These are phyloP conservation scores for Camponotus fellah DNA, from an alignment of 2,888 invertebrate genomes.

Conservation along the genomic window DNA sequence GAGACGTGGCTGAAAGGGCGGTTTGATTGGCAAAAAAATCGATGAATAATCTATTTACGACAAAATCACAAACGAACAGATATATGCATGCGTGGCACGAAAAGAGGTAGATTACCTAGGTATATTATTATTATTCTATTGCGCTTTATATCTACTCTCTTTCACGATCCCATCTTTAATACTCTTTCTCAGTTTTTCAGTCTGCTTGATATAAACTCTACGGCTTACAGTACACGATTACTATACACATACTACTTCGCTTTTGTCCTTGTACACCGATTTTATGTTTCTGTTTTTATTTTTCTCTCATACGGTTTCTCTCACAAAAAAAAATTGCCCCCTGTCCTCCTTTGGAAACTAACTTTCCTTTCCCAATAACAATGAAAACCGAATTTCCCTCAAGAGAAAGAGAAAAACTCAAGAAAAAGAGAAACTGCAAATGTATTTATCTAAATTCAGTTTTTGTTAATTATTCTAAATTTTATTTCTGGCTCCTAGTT, in stretches of 20 bases:
- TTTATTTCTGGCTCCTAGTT: conserved; percentile 22
- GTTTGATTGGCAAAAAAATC: conserved; percentile 61
- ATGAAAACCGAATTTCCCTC: conserved; percentile 19
- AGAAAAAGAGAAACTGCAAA: not conserved
- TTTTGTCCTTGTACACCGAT: conserved; percentile 59
- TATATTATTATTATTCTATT: conserved; percentile 73
- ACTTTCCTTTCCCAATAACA: conserved; percentile 27
- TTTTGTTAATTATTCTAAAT: not conserved
- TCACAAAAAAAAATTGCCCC: conserved; percentile 21
- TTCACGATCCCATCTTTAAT: conserved; percentile 63
- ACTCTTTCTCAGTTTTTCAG: conserved; percentile 58
- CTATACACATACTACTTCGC: conserved; percentile 45
- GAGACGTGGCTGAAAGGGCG: conserved; percentile 63
- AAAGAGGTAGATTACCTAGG: conserved; percentile 79
- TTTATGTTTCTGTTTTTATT: conserved; percentile 49
- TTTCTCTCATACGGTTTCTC: conserved; percentile 27
- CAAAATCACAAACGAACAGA: conserved; percentile 64
- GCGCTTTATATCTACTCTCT: conserved; percentile 70
- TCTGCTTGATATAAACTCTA: conserved; percentile 62
- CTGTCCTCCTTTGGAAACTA: not conserved
- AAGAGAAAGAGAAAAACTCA: not conserved
- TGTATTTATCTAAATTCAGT: not conserved
- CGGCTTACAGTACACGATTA: conserved; percentile 69
- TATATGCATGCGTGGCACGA: conserved; percentile 81
- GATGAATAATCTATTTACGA: conserved; percentile 39